phyloP scores from a whole-genome alignment of 1,140 invertebrate genomes.

The Brachionus sp. region DNA sequence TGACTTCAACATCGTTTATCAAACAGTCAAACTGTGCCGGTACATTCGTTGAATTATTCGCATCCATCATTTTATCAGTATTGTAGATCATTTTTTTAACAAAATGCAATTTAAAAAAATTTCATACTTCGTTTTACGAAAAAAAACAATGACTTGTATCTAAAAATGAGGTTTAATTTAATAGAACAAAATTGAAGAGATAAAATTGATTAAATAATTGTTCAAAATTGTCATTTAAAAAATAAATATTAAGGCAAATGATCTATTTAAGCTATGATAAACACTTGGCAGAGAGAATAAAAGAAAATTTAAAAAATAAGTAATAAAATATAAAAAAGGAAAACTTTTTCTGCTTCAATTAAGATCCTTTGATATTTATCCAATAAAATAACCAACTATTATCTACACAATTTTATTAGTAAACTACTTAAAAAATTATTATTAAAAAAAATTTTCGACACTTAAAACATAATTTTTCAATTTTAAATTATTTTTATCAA shows the following conservation, averaged over 20 bases:
- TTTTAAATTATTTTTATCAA: not conserved
- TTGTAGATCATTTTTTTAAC: not conserved
- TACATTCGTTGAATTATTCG: not conserved
- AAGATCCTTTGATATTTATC: slow-evolving; percentile 37
- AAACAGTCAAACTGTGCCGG: not conserved
- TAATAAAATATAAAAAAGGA: not conserved
- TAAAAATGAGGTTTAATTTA: not conserved
- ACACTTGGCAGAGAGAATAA: not conserved
- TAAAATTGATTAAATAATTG: slow-evolving; percentile 1
- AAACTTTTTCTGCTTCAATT: slow-evolving; percentile 35
- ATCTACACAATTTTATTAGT: not conserved
- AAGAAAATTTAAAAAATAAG: not conserved
- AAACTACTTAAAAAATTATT: slow-evolving; percentile 17
- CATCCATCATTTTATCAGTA: slow-evolving; percentile 13
- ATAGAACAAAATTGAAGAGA: not conserved
- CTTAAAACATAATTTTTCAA: not conserved
- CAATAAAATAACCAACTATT: slow-evolving; percentile 5
- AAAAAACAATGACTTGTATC: not conserved
- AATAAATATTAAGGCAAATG: not conserved
- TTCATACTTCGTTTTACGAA: not conserved
- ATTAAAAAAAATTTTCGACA: not conserved
- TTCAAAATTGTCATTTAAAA: not conserved
- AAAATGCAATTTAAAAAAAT: slow-evolving; percentile 4
- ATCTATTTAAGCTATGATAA: not conserved
- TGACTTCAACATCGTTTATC: not conserved